Base-by-base conservation (phyloP, 1,140 invertebrate species). In the Chionoecetes opilio region DNA sequence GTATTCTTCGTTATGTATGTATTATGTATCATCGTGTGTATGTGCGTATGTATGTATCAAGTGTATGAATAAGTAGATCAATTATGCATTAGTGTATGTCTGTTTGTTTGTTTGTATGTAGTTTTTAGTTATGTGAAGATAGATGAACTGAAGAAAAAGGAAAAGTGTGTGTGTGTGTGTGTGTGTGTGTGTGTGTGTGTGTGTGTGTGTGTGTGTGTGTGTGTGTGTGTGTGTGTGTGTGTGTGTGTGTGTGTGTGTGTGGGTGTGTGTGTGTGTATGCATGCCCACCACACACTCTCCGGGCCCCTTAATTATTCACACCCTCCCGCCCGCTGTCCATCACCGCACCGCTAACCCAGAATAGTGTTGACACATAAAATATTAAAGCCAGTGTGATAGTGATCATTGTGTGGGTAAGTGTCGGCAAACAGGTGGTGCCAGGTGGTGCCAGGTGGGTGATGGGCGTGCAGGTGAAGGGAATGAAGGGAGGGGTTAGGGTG, bases 371-470 rank as follows among this genome's bases (percentile, higher is more conserved):
- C 63, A 17, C n/a, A 1, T 75, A 75, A 17, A 75, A n/a, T 75
- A 75, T 75, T 75, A 75, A 75, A 75, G 3, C 6, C 21, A 21
- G 21, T 26, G 26, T 75, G 63, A 75, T 75, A 75, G 63, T 75
- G 63, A 75, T 75, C 63, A 75, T 75, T 75, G 63, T 75, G 63
- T 75, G n/a, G 63, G 63, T 75, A 75, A 75, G 63, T 75, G 63
- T 21, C n/a, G 63, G 63, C 63, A 75, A 75, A 75, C 63, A 75
- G 63, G 63, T 26, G 63, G 63, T n/a, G 63, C 11, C 8, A 26
- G 63, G 53, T 9, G 53, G 21, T 26, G 41, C 11, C 11, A 14
- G 46, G 21, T 53, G 46, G 63, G 63, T 75, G 63, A 75, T n/a
- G 63, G 63, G 63, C n/a, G 63, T n/a, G 21, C 6, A 21, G n/a